Conservation (phyloP, 2,113 vertebrate species). For the Takifugu bimaculatus region DNA sequence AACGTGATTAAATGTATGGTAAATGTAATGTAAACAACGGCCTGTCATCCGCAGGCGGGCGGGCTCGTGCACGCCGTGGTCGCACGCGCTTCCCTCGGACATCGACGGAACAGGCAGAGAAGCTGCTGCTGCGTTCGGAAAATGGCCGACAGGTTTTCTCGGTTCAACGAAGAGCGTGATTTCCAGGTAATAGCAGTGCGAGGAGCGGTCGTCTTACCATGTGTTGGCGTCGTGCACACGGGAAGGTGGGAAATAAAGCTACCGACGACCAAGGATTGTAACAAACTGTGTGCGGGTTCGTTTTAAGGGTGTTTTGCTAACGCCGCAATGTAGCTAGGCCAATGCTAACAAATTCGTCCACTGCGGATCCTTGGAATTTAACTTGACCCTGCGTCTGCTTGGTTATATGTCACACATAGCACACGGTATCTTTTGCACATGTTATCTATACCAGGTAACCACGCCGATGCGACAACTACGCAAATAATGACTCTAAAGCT, state of each 20-base stretch:
- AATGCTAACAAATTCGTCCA: constrained; percentile 33
- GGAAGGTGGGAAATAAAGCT: accelerated
- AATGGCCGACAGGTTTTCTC: constrained; percentile 98
- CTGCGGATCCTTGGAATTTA: constrained; percentile 48
- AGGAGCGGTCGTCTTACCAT: accelerated
- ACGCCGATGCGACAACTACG: background rate
- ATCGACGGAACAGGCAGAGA: constrained; percentile 37
- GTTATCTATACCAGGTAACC: background rate
- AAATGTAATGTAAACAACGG: too few relatives aligned
- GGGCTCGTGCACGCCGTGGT: constrained; percentile 13
- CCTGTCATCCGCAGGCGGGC: too few relatives aligned
- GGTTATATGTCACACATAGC: background rate
- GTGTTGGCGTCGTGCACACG: background rate
- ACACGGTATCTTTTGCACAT: background rate
- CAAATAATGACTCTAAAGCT: background rate
- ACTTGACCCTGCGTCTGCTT: constrained; percentile 27
- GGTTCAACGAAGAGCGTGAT: constrained; percentile 98
- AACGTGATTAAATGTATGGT: too few relatives aligned
- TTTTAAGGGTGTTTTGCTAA: constrained; percentile 32
- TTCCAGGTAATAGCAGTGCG: constrained; percentile 84
- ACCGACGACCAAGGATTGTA: background rate
- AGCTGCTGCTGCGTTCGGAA: constrained; percentile 78
- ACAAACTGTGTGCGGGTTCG: constrained; percentile 7
- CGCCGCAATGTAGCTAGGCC: constrained; percentile 57
- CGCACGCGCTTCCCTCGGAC: constrained; percentile 24